A percentile compares a stretch with the other conserved stretches of the same genome.
These are phyloP conservation scores for Andrena marginata DNA, from an alignment of 2,888 invertebrate species.

Conservation along the genomic window DNA sequence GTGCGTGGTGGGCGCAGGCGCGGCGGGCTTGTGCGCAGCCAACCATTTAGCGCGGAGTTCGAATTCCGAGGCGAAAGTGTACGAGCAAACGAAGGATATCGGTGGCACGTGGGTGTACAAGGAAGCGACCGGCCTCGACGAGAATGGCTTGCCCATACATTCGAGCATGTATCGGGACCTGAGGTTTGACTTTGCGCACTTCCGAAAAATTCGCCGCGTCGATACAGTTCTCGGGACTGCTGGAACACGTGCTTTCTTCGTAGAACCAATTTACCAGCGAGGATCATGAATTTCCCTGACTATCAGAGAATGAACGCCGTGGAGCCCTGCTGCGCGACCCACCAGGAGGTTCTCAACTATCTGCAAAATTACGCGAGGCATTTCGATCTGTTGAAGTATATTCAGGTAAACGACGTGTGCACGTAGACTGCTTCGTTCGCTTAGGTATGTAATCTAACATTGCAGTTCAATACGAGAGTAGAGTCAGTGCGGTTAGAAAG, in stretches of 20 bases:
- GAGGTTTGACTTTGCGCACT: slow-evolving; percentile 84
- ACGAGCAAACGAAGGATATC: slow-evolving; percentile 89
- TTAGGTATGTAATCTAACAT: too few relatives aligned
- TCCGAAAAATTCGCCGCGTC: neutral
- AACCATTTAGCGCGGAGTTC: slow-evolving; percentile 87
- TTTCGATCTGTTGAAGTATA: slow-evolving; percentile 87
- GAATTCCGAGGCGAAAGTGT: slow-evolving; percentile 87
- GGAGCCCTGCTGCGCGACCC: slow-evolving; percentile 88
- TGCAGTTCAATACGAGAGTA: slow-evolving; percentile 86
- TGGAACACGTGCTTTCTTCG: slow-evolving; percentile 5
- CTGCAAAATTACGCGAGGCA: slow-evolving; percentile 88
- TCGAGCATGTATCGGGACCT: slow-evolving; percentile 93
- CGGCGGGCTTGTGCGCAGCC: slow-evolving; percentile 89
- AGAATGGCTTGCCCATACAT: slow-evolving; percentile 89
- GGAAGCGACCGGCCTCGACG: slow-evolving; percentile 88
- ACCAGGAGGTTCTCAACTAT: slow-evolving; percentile 89
- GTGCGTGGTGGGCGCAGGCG: slow-evolving; percentile 91
- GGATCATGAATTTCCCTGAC: slow-evolving; percentile 92
- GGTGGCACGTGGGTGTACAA: slow-evolving; percentile 94
- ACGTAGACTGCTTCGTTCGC: neutral
- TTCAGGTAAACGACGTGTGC: slow-evolving; percentile 86
- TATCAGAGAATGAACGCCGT: slow-evolving; percentile 87
- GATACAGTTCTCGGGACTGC: neutral
- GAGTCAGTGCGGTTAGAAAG: slow-evolving; percentile 80
- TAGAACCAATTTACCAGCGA: slow-evolving; percentile 92